These are phyloP conservation scores for Siniperca knerii DNA, from an alignment of 2,113 vertebrate genomes.

Conservation along the genomic window DNA sequence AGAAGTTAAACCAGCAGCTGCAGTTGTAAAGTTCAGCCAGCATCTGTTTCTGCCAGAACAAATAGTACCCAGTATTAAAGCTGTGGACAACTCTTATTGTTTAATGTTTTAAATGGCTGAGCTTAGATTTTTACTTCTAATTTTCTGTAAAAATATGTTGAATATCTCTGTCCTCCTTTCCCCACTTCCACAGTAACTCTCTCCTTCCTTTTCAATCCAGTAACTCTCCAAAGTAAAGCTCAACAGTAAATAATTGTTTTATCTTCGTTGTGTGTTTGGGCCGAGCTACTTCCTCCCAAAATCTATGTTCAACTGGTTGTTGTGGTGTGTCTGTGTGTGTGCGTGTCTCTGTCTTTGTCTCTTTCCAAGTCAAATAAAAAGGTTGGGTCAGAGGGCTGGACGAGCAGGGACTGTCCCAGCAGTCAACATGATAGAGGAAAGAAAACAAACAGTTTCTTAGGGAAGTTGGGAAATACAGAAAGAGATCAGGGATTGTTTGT, in stretches of 20 bases:
- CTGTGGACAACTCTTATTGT: not conserved
- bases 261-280: not conserved
- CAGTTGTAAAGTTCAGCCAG: slow-evolving; percentile 41
- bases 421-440: slow-evolving; percentile 23
- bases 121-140: not conserved
- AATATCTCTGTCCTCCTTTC: not conserved
- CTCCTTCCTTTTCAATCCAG: not conserved
- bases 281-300: not conserved
- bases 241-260: not conserved
- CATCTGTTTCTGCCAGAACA: slow-evolving; percentile 24
- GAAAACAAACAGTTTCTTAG: slow-evolving; percentile 35
- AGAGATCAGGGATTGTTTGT: slow-evolving; percentile 39
- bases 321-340: not conserved
- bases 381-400: slow-evolving; percentile 23
- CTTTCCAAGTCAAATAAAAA: slow-evolving; percentile 34
- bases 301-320: not conserved
- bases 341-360: slow-evolving; percentile 8
- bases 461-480: slow-evolving; percentile 50
- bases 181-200: not conserved
- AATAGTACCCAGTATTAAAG: slow-evolving; percentile 33
- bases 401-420: not conserved
- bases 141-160: slow-evolving; percentile 14
- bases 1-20: slow-evolving; percentile 52
- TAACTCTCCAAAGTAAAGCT: not conserved
- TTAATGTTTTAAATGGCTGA: slow-evolving; percentile 7